Evolutionary conservation across 2,113 vertebrate species (phyloP).

Genomic region (Zosterops borbonicus): DNA sequence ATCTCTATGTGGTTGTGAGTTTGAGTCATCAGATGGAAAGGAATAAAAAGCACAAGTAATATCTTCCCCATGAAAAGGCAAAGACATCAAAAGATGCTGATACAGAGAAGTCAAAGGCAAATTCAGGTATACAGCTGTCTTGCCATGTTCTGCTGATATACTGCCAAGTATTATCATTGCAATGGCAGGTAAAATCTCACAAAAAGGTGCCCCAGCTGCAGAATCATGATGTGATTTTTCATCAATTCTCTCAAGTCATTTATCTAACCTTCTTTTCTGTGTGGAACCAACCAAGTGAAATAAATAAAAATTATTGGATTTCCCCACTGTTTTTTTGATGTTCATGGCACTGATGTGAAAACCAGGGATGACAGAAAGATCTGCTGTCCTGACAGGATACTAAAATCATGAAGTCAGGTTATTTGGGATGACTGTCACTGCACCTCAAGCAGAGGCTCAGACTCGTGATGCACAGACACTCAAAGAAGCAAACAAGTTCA

Average conservation of each 20-base stretch:
- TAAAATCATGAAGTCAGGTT: neutral
- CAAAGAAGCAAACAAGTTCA: neutral
- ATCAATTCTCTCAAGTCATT: neutral
- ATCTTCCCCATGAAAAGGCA: constrained; percentile 13
- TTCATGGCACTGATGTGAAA: neutral
- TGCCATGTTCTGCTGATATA: neutral
- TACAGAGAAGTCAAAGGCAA: neutral
- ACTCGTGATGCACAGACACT: neutral
- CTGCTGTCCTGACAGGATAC: neutral
- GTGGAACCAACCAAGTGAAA: neutral
- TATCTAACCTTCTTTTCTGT: neutral
- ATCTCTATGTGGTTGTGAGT: constrained; percentile 25
- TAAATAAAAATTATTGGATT: neutral
- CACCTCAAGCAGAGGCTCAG: neutral
- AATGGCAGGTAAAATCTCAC: neutral
- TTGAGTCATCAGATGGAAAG: constrained; percentile 52
- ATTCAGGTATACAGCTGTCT: neutral
- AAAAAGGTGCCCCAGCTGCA: neutral
- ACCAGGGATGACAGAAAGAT: neutral
- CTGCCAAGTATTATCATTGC: neutral
- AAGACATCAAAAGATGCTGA: neutral
- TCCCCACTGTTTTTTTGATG: neutral
- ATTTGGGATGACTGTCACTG: neutral
- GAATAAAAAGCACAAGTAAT: constrained; percentile 22
- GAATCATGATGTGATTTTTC: neutral